Percentiles rank a stretch among this genome's conserved stretches.
phyloP scores from a whole-genome alignment of 2,797 vertebrate species.

The Sciurus vulgaris region DNA sequence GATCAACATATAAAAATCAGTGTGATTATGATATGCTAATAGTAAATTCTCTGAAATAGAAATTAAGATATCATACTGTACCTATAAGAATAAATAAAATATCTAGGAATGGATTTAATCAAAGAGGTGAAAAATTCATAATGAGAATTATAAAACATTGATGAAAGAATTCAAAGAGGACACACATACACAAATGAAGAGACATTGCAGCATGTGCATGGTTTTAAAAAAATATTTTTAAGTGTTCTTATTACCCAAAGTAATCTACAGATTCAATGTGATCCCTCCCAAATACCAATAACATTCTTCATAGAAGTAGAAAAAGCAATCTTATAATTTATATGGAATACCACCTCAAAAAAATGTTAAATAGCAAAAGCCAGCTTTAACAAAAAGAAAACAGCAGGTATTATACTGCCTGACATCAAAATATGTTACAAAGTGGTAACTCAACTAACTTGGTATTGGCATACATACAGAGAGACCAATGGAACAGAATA shows the following conservation, averaged over 20 bases:
- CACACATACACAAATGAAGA: not conserved
- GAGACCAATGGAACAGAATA: not conserved
- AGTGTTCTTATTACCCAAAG: no score
- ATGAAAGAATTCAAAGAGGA: not conserved
- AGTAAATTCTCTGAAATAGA: no score
- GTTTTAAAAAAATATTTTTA: not conserved
- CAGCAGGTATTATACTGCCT: not conserved
- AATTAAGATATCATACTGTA: not conserved
- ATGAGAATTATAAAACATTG: not conserved
- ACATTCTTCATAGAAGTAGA: no score
- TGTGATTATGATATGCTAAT: not conserved
- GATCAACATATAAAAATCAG: not conserved
- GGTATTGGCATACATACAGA: not conserved
- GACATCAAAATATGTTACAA: not conserved
- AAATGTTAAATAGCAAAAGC: not conserved
- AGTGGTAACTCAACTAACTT: not conserved
- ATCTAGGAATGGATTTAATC: not conserved
- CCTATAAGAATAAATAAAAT: not conserved
- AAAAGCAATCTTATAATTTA: not conserved
- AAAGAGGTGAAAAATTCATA: not conserved
- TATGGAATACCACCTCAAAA: not conserved
- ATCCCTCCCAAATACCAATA: no score
- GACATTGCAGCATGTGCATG: not conserved
- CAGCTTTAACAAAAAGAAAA: not conserved
- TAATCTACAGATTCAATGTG: no score